phyloP scores from a whole-genome alignment of 2,888 invertebrate species.

The Lumbricus terrestris region DNA sequence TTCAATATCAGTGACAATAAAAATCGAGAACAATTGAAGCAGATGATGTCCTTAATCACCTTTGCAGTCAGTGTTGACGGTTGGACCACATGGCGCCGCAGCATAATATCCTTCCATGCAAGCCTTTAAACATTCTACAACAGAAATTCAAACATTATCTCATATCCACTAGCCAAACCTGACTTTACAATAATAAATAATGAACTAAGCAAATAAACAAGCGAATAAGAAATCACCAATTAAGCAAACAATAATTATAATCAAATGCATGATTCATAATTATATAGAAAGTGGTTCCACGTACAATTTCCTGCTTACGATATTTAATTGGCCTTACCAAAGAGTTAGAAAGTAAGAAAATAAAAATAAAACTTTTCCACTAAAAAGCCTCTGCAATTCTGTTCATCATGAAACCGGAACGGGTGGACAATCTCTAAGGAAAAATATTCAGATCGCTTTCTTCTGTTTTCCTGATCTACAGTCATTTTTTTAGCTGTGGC shows the following conservation, averaged over 20 bases:
- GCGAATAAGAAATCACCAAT: neutral
- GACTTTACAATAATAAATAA: neutral
- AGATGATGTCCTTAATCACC: constrained; percentile 24
- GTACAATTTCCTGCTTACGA: neutral
- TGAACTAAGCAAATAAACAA: neutral
- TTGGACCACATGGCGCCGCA: constrained; percentile 32
- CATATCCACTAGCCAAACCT: neutral
- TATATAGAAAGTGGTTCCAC: too few relatives aligned
- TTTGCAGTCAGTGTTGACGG: constrained; percentile 34
- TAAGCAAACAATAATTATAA: constrained; percentile 9
- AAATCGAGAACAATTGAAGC: too few relatives aligned
- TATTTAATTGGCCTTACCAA: neutral
- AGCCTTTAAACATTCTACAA: constrained; percentile 34
- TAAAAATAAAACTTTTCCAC: neutral
- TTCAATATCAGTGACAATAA: neutral
- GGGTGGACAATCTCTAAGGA: too few relatives aligned
- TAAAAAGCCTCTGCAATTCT: too few relatives aligned
- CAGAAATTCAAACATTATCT: neutral
- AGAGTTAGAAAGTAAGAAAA: neutral
- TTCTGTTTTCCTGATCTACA: too few relatives aligned
- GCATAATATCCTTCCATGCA: constrained; percentile 39
- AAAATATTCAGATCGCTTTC: too few relatives aligned
- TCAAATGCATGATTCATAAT: too few relatives aligned
- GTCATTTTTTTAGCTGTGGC: too few relatives aligned
- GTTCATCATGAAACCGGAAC: too few relatives aligned